Evolutionary conservation across 2,113 vertebrate species (phyloP), one percentile per base, ranked within the genome.

Genomic region (Damaliscus lunatus): DNA sequence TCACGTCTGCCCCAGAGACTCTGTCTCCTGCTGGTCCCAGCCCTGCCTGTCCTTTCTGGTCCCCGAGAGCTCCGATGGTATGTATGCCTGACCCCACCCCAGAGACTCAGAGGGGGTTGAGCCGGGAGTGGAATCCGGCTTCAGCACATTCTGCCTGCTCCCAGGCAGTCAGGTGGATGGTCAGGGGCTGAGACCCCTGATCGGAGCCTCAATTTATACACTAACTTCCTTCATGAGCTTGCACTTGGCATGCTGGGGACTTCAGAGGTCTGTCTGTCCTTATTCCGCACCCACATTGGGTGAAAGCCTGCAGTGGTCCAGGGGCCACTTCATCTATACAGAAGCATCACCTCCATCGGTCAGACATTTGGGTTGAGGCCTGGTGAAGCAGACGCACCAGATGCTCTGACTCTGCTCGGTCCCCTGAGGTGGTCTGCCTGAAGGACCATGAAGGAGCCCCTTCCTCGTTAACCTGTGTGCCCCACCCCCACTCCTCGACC

Each of bases 261-360:
- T 15, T 33, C 25, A 1, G 29, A 17, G 50, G 40, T 5, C 25
- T 31, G 36, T 31, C 31, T 21, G 25, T 9, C 40, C 17, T 7
- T 33, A 17, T n/a, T 8, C 25, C 0, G 1, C 0, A 3, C 31
- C 3, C 5, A 1, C 67, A 40, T 6, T 13, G 67, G n/a, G 19
- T 40, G 67, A n/a, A 31, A 36, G n/a, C 67, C 31, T 8, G 17
- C 67, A 31, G 6, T 2, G 48, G 33, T 29, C 14, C 48, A 7
- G 46, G 1, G 50, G 74, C 59, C 14, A 16, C 12, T 6, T 71
- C 67, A 3, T 23, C 46, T 0, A 1, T 10, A 14, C 16, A 46
- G 59, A 40, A 53, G n/a, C 55, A 2, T 15, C 0, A 0, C 6
- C 46, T 31, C 6, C 33, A 6, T 21, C 11, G 3, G 17, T 33